Percentiles rank a stretch among this genome's conserved stretches.
These are phyloP conservation scores for Antitype chi DNA, from an alignment of 2,888 invertebrate genomes.

Conservation along the genomic window DNA sequence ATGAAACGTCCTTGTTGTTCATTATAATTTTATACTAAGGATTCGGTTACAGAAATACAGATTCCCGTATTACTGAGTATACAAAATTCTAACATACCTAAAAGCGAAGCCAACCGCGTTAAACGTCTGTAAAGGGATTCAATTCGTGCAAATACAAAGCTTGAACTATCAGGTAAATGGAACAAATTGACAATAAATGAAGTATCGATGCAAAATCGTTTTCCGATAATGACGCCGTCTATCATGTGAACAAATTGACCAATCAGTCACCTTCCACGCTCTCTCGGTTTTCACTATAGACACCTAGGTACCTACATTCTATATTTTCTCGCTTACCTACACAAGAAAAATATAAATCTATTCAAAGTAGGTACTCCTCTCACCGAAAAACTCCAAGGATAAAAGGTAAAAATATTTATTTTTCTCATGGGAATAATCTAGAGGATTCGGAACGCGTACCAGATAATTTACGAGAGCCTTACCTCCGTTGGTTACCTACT, in stretches of 20 bases:
- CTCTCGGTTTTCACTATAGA: conserved; percentile 56
- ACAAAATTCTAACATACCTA: background rate
- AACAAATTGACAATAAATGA: conserved; percentile 56
- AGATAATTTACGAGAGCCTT: conserved; percentile 57
- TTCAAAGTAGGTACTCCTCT: conserved; percentile 14
- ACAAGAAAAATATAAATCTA: conserved; percentile 16
- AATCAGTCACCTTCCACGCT: conserved; percentile 71
- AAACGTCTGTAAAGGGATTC: conserved; percentile 41
- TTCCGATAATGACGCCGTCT: conserved; percentile 71
- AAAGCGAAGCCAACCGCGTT: background rate
- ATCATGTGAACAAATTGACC: conserved; percentile 74
- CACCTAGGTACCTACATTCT: background rate
- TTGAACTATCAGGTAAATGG: conserved; percentile 43
- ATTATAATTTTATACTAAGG: background rate
- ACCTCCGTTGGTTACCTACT: conserved; percentile 45
- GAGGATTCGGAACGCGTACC: conserved; percentile 48
- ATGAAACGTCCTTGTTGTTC: conserved; percentile 16
- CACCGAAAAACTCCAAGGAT: conserved; percentile 32
- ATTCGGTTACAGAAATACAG: background rate
- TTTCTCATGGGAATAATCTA: conserved; percentile 57
- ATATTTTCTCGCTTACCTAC: background rate
- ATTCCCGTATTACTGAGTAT: background rate
- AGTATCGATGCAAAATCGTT: conserved; percentile 69
- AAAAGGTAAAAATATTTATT: conserved; percentile 56
- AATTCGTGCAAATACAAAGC: conserved; percentile 57